These are phyloP conservation scores for Drosophila heteroneura DNA, from an alignment of 2,888 invertebrate genomes.

Conservation along the genomic window DNA sequence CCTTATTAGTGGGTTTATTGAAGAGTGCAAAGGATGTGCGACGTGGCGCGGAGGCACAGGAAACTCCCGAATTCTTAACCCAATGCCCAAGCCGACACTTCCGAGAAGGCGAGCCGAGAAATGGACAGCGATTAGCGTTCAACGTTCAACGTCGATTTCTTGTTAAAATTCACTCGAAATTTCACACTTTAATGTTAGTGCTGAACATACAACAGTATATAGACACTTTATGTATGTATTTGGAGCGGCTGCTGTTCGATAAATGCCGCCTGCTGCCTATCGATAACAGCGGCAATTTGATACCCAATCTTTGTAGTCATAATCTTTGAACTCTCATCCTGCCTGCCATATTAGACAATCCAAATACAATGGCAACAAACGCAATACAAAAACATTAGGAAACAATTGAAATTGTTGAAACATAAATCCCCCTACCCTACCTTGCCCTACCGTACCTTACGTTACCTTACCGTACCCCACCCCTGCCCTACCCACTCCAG, in stretches of 20 bases:
- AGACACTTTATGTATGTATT: background rate
- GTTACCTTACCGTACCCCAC: slow-evolving; percentile 22
- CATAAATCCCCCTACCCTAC: slow-evolving; percentile 59
- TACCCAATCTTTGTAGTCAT: slow-evolving; percentile 57
- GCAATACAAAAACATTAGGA: slow-evolving; percentile 76
- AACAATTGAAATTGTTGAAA: slow-evolving; percentile 78
- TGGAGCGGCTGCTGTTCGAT: slow-evolving; percentile 41
- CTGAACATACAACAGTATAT: background rate
- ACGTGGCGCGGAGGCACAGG: slow-evolving; percentile 35
- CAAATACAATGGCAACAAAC: slow-evolving; percentile 65
- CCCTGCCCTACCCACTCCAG: slow-evolving; percentile 29
- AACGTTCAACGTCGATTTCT: slow-evolving; percentile 45
- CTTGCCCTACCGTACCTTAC: slow-evolving; percentile 22
- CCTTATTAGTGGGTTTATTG: slow-evolving; percentile 74
- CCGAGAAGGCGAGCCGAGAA: slow-evolving; percentile 50
- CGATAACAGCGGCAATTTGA: slow-evolving; percentile 65
- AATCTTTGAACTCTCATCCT: slow-evolving; percentile 70
- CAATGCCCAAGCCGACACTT: slow-evolving; percentile 60
- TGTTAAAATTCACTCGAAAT: slow-evolving; percentile 77
- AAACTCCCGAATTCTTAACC: slow-evolving; percentile 58
- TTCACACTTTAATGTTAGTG: slow-evolving; percentile 73
- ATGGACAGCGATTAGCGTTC: slow-evolving; percentile 49
- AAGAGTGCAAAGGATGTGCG: slow-evolving; percentile 36
- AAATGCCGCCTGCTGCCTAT: slow-evolving; percentile 26
- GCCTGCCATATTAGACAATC: slow-evolving; percentile 66